A percentile compares a stretch with the other conserved stretches of the same genome.
Conservation (phyloP, 35 echinoderm and acorn worm species). For the Holothuria glaberrima region DNA sequence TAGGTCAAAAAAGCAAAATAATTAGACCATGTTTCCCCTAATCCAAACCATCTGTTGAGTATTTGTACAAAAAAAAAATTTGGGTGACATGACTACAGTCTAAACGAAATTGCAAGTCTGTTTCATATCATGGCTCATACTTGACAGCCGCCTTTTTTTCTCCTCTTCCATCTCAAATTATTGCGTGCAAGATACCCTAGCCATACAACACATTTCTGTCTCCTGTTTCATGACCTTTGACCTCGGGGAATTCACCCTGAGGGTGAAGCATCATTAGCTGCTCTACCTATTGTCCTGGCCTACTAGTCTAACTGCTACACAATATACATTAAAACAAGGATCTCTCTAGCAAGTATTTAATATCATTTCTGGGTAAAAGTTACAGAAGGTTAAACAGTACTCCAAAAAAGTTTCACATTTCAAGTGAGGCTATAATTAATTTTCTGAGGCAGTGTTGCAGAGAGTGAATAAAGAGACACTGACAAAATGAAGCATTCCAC, state of each 20-base stretch:
- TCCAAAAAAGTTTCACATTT: too few relatives aligned
- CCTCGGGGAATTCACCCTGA: conserved; percentile 38
- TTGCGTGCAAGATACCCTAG: conserved; percentile 55
- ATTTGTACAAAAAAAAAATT: conserved; percentile 10
- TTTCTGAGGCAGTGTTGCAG: too few relatives aligned
- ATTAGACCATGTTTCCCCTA: conserved; percentile 41
- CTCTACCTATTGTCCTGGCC: too few relatives aligned
- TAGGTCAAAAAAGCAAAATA: conserved; percentile 4
- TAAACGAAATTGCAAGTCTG: conserved; percentile 15
- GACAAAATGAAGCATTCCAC: too few relatives aligned
- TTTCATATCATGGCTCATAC: conserved; percentile 43
- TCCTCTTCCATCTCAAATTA: conserved; percentile 32
- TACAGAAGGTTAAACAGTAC: too few relatives aligned
- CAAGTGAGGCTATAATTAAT: too few relatives aligned
- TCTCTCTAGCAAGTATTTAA: too few relatives aligned
- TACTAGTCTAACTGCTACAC: too few relatives aligned
- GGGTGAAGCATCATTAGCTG: conserved; percentile 28
- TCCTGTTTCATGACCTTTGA: conserved; percentile 46
- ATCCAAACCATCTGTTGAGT: conserved; percentile 42
- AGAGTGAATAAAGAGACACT: too few relatives aligned
- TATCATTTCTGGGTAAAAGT: too few relatives aligned
- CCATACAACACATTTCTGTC: conserved; percentile 53
- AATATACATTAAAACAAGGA: too few relatives aligned
- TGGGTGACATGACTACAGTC: conserved; percentile 33
- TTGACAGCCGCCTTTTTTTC: conserved; percentile 22